Evolutionary conservation across 2,888 invertebrate genomes (phyloP).

Genomic region (Lochmaea capreae): DNA sequence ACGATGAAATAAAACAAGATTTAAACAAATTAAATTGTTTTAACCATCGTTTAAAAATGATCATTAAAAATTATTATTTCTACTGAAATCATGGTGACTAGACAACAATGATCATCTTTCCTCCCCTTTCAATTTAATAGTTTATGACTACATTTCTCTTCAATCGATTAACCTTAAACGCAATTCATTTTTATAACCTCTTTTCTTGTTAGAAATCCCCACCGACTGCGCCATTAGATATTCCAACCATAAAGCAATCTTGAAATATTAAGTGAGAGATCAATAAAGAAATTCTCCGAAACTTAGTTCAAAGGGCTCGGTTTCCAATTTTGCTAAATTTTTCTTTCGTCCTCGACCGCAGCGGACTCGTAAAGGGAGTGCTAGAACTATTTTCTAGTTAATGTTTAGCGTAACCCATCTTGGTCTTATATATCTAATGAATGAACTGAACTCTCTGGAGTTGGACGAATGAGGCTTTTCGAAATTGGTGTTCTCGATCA

Average conservation of each 20-base stretch:
- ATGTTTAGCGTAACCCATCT: slow-evolving; percentile 33
- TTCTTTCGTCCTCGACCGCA: slow-evolving; percentile 21
- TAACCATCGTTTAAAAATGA: no score
- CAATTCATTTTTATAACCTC: no score
- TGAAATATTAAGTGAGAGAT: neutral
- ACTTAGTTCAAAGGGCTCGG: slow-evolving; percentile 15
- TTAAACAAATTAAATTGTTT: no score
- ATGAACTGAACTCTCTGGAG: slow-evolving; percentile 34
- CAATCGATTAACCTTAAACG: no score
- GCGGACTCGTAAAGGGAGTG: slow-evolving; percentile 28
- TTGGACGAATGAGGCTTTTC: slow-evolving; percentile 37
- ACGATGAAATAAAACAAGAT: no score
- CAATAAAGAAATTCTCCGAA: slow-evolving; percentile 16
- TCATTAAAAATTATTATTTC: no score
- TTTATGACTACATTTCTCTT: no score
- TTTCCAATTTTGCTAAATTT: slow-evolving; percentile 26
- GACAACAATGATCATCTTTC: no score
- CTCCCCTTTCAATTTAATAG: no score
- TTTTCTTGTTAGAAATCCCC: neutral
- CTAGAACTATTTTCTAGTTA: slow-evolving; percentile 35
- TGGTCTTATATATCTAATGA: slow-evolving; percentile 35
- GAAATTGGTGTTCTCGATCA: slow-evolving; percentile 55
- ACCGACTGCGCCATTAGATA: neutral
- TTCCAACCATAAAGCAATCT: neutral
- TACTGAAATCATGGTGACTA: no score